phyloP scores from a whole-genome alignment of 2,797 vertebrate genomes.

The Linurgus olivaceus region DNA sequence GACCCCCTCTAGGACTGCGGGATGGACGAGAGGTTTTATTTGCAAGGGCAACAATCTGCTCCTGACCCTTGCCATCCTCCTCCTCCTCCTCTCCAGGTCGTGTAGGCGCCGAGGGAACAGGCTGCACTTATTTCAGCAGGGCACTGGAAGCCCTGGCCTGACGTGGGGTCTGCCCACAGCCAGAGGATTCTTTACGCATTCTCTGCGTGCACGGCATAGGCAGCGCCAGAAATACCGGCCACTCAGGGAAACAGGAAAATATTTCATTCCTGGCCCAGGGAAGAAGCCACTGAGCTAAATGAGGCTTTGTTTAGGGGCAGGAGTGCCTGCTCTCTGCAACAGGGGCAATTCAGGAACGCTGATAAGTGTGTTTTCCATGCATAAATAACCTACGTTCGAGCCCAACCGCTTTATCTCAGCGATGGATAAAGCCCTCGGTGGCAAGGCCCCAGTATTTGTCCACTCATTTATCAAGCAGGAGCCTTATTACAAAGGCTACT shows the following conservation, averaged over 20 bases:
- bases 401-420: background rate
- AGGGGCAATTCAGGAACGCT: background rate
- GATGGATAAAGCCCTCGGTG: background rate
- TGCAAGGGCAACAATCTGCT: background rate
- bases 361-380: background rate
- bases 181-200: background rate
- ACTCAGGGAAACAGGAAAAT: background rate
- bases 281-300: background rate
- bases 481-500: constrained; percentile 31
- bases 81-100: background rate
- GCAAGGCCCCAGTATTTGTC: background rate
- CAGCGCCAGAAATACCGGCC: background rate
- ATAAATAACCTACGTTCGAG: background rate
- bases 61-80: background rate
- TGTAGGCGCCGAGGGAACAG: background rate
- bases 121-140: background rate
- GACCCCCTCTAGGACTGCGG: fast-evolving
- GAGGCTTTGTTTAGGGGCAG: background rate
- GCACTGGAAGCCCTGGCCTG: background rate
- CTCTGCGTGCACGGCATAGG: background rate
- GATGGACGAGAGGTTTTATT: fast-evolving
- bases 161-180: background rate
- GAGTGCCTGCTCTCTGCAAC: fast-evolving
- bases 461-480: background rate
- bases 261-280: background rate